These are phyloP conservation scores for Augochlora pura DNA, from an alignment of 1,140 invertebrate species.

Conservation along the genomic window DNA sequence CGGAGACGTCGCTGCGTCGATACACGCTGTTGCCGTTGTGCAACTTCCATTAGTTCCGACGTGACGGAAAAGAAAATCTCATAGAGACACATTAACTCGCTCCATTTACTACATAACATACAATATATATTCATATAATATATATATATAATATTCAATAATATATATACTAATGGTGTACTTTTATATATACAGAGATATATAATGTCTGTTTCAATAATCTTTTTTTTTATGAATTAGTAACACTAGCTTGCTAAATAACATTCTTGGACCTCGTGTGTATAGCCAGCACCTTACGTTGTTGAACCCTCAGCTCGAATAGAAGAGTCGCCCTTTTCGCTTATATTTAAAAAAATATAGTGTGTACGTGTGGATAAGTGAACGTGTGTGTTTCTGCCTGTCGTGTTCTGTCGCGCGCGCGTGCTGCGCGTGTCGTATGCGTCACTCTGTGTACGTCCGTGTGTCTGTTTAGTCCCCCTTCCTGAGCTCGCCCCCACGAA, in stretches of 20 bases:
- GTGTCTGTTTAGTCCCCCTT: background rate
- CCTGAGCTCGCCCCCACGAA: conserved; percentile 72
- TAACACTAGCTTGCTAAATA: conserved; percentile 79
- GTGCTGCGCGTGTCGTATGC: background rate
- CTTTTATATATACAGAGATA: conserved; percentile 71
- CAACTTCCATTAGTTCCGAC: conserved; percentile 45
- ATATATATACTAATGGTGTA: conserved; percentile 67
- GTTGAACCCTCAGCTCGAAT: conserved; percentile 70
- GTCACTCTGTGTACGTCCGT: background rate
- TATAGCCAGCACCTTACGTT: conserved; percentile 77
- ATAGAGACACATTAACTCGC: conserved; percentile 76
- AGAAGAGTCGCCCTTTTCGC: conserved; percentile 62
- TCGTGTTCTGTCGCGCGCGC: too few relatives aligned
- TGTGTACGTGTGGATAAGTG: conserved; percentile 19
- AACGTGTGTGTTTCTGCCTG: conserved; percentile 14
- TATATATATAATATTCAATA: conserved; percentile 73
- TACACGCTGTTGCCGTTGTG: background rate
- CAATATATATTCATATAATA: conserved; percentile 78
- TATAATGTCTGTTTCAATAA: conserved; percentile 74
- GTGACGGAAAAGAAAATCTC: conserved; percentile 72
- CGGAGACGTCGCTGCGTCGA: conserved; percentile 58
- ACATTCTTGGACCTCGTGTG: conserved; percentile 79
- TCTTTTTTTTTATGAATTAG: conserved; percentile 73
- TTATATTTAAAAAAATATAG: conserved; percentile 67
- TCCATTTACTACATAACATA: conserved; percentile 79